These are phyloP conservation scores for Calcarius lapponicus DNA, from an alignment of 2,797 vertebrate species.

Conservation along the genomic window DNA sequence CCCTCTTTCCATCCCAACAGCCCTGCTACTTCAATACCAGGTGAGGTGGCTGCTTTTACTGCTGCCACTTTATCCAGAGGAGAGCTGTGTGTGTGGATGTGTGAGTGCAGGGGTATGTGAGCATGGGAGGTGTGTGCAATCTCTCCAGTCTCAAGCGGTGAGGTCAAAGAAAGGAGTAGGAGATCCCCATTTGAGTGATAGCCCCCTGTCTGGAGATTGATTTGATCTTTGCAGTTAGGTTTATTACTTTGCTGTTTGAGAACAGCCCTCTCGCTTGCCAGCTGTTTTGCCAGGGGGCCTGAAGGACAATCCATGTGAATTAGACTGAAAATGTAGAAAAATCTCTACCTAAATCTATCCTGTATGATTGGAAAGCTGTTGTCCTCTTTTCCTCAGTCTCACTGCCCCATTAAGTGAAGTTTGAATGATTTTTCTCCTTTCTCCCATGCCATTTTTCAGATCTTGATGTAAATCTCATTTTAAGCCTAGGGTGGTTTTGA, in stretches of 20 bases:
- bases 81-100: fast-evolving
- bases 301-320: constrained; percentile 15
- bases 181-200: not conserved
- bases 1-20: not conserved
- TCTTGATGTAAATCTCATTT: constrained; percentile 66
- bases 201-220: not conserved
- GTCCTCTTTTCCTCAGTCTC: not conserved
- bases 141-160: not conserved
- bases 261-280: not conserved
- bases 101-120: not conserved
- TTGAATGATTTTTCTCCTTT: not conserved
- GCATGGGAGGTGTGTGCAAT: not conserved
- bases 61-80: not conserved
- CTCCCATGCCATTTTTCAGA: constrained; percentile 27
- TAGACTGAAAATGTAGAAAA: constrained; percentile 28
- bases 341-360: constrained; percentile 7
- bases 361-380: constrained; percentile 5
- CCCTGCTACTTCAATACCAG: not conserved
- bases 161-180: not conserved
- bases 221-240: not conserved
- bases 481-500: constrained; percentile 64
- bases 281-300: not conserved
- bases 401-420: not conserved
- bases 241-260: not conserved
- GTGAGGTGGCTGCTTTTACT: not conserved